phyloP scores from a whole-genome alignment of 2,113 vertebrate species.

The Leucopsar rothschildi region DNA sequence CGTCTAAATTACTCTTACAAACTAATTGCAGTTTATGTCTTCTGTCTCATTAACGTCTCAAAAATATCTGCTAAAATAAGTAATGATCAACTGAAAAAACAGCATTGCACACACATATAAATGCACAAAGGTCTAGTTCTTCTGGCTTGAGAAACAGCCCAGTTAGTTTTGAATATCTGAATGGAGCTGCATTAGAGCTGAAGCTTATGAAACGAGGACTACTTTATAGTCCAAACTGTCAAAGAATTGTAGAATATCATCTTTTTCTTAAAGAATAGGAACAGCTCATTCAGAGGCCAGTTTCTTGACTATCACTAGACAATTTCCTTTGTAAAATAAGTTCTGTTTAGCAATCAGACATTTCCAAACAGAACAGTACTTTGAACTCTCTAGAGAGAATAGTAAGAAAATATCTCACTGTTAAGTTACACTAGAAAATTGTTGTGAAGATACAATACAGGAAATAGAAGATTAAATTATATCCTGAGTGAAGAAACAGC shows the following conservation, averaged over 20 bases:
- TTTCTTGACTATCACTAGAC: not conserved
- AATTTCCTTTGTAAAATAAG: not conserved
- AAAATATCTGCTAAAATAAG: not conserved
- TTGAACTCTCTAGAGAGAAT: not conserved
- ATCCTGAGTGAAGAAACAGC: not conserved
- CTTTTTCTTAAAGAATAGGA: not conserved
- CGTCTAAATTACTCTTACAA: not conserved
- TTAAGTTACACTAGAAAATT: not conserved
- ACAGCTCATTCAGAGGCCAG: not conserved
- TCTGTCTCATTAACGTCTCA: not conserved
- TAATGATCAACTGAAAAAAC: not conserved
- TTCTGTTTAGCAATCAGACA: not conserved
- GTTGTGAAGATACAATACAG: not conserved
- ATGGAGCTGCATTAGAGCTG: not conserved
- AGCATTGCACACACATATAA: not conserved
- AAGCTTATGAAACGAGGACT: not conserved
- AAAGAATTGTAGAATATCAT: not conserved
- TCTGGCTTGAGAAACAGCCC: not conserved
- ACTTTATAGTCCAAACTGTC: not conserved
- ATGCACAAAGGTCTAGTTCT: not conserved
- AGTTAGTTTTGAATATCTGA: not conserved
- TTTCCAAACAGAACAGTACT: not conserved
- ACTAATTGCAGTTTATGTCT: not conserved
- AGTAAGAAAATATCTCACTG: not conserved
- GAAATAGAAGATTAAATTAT: not conserved